Conservation (phyloP, 1,140 invertebrate species). For the Mactra quadrangularis region DNA sequence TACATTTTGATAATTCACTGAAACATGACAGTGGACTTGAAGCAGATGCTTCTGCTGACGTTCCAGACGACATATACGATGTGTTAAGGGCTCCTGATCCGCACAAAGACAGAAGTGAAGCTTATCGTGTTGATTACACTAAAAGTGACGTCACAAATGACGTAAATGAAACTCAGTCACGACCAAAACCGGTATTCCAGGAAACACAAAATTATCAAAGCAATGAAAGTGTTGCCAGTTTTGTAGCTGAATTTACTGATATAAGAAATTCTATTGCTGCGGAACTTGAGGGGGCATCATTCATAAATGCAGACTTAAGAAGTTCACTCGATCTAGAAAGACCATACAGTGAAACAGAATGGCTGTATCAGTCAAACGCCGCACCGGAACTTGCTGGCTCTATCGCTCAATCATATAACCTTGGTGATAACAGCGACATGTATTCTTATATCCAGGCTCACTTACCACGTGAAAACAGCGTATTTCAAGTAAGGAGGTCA, state of each 20-base stretch:
- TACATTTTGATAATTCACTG: not conserved
- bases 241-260: conserved; percentile 55
- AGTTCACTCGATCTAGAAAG: conserved; percentile 26
- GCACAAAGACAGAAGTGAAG: conserved; percentile 19
- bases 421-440: conserved; percentile 29
- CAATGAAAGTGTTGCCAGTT: conserved; percentile 29
- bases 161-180: conserved; percentile 14
- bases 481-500: conserved; percentile 28
- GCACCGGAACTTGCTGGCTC: conserved; percentile 34
- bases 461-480: conserved; percentile 50
- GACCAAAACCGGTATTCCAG: not conserved
- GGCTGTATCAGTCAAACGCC: conserved; percentile 37
- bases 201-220: conserved; percentile 9
- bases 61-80: conserved; percentile 21
- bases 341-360: conserved; percentile 50
- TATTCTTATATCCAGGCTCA: conserved; percentile 32
- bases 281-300: conserved; percentile 26
- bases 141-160: not conserved
- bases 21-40: conserved; percentile 29
- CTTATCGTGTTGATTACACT: conserved; percentile 22
- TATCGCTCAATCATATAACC: conserved; percentile 53
- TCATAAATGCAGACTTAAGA: conserved; percentile 21
- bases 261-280: conserved; percentile 42
- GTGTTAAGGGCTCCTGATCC: conserved; percentile 6
- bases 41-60: conserved; percentile 19